These are phyloP conservation scores for Ditylenchus dipsaci DNA, from an alignment of 1,140 invertebrate genomes.

Conservation along the genomic window DNA sequence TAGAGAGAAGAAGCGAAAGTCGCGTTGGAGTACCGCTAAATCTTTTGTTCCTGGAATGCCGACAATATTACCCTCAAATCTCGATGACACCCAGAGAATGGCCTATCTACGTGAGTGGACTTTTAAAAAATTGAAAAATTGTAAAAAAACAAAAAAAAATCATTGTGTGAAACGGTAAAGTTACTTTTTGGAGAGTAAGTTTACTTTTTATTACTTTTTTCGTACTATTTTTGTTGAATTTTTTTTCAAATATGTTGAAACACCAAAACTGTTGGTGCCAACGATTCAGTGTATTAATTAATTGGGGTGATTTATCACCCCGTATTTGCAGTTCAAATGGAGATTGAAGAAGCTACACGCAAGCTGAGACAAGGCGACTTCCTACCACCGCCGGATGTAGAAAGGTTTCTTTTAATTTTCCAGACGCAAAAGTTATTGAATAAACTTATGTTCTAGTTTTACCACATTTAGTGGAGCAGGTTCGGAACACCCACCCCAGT, in stretches of 20 bases:
- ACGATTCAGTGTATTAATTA: slow-evolving; percentile 10
- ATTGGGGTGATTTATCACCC: background rate
- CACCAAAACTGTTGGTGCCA: slow-evolving; percentile 1
- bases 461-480: no score
- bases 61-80: slow-evolving; percentile 53
- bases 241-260: background rate
- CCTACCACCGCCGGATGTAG: slow-evolving; percentile 3
- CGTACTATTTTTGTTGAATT: background rate
- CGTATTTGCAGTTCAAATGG: slow-evolving; percentile 55
- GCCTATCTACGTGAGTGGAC: slow-evolving; percentile 52
- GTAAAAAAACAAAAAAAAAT: background rate
- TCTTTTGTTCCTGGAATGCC: slow-evolving; percentile 58
- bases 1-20: slow-evolving; percentile 30
- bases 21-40: slow-evolving; percentile 54
- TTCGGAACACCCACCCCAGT: no score
- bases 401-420: slow-evolving; percentile 1
- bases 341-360: slow-evolving; percentile 55
- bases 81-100: slow-evolving; percentile 51
- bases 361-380: slow-evolving; percentile 54
- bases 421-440: no score
- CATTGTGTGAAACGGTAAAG: background rate
- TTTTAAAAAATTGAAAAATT: background rate
- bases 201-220: slow-evolving; percentile 8
- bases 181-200: slow-evolving; percentile 1
- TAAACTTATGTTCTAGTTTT: no score